Evolutionary conservation across 2,113 vertebrate genomes (phyloP).

Genomic region (Tragulus kanchil): DNA sequence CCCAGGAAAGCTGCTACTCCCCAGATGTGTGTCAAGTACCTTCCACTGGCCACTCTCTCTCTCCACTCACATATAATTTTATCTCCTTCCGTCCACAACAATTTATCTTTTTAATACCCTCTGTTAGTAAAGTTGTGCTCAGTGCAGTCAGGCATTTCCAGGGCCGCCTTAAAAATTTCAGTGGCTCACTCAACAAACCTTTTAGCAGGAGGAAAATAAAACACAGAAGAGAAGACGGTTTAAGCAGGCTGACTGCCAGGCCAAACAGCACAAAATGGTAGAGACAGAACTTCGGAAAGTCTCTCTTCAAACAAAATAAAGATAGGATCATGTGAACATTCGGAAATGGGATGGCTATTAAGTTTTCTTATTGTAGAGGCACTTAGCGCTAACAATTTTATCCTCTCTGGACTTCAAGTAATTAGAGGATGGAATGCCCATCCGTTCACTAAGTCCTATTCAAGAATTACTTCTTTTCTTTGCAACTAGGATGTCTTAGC

Average conservation of each 20-base stretch:
- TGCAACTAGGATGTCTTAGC: neutral
- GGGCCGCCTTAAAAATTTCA: neutral
- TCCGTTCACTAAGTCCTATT: neutral
- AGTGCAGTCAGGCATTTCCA: neutral
- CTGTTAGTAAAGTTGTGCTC: slow-evolving; percentile 9
- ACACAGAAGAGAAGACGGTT: neutral
- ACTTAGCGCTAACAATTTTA: neutral
- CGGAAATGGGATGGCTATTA: neutral
- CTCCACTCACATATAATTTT: neutral
- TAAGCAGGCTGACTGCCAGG: neutral
- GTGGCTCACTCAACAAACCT: slow-evolving; percentile 9
- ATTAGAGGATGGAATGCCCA: neutral
- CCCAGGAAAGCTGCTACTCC: neutral
- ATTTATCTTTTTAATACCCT: slow-evolving; percentile 44
- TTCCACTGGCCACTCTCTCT: neutral
- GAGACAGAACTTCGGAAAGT: neutral
- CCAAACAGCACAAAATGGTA: neutral
- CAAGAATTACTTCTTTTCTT: neutral
- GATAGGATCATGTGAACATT: accelerated
- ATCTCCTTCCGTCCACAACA: neutral
- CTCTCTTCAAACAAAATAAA: neutral
- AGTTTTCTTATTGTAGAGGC: neutral
- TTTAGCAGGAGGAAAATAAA: neutral
- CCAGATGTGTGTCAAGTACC: neutral
- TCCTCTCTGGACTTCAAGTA: neutral